Percentiles rank a stretch among this genome's conserved stretches.
Evolutionary conservation across 2,888 invertebrate genomes (phyloP).

Genomic region (Poecilus cupreus): DNA sequence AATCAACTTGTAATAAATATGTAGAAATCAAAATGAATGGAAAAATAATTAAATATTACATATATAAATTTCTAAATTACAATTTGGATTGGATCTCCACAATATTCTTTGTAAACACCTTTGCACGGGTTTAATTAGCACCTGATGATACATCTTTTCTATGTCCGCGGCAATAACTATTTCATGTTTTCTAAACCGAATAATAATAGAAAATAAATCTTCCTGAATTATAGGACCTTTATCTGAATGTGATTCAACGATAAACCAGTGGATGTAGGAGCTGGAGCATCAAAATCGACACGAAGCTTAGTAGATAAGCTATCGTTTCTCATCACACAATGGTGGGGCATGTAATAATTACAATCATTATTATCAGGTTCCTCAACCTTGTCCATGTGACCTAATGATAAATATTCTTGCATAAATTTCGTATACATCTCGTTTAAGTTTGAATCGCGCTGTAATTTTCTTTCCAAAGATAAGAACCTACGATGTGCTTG

Average conservation of each 20-base stretch:
- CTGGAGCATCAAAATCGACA: not conserved
- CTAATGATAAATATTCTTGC: not conserved
- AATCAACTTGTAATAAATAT: too few species aligned
- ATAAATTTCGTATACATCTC: not conserved
- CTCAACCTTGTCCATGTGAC: not conserved
- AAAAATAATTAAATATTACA: too few species aligned
- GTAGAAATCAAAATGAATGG: too few species aligned
- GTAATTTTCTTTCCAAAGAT: not conserved
- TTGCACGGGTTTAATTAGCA: not conserved
- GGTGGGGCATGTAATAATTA: not conserved
- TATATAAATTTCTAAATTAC: too few species aligned
- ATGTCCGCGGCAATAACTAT: not conserved
- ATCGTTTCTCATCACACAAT: not conserved
- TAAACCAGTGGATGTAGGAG: not conserved
- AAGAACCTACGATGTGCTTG: not conserved
- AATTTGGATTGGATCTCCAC: too few species aligned
- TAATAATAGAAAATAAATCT: not conserved
- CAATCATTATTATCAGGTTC: not conserved
- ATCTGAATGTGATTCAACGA: too few species aligned
- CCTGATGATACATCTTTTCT: not conserved
- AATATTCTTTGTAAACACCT: too few species aligned
- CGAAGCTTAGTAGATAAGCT: not conserved
- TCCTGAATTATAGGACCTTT: not conserved
- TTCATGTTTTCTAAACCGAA: not conserved
- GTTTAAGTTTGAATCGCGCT: not conserved